phyloP scores from a whole-genome alignment of 2,113 vertebrate species.

The Lamprotornis superbus region DNA sequence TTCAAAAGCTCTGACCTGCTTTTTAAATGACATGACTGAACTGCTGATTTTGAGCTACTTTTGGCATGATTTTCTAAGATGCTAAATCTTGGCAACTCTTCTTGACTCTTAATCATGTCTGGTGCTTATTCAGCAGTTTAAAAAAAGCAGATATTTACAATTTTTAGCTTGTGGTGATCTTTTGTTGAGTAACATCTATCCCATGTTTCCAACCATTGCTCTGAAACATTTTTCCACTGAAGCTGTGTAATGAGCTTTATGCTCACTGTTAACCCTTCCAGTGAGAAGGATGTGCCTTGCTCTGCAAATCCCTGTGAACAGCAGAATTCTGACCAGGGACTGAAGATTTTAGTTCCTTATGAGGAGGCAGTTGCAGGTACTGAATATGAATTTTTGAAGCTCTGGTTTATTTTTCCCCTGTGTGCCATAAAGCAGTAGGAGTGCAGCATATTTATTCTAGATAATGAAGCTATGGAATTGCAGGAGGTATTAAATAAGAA shows the following conservation, averaged over 20 bases:
- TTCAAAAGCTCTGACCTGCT: neutral
- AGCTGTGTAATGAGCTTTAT: neutral
- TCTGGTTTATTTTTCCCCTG: neutral
- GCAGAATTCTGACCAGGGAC: neutral
- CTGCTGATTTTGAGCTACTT: neutral
- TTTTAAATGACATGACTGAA: neutral
- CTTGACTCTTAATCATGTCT: neutral
- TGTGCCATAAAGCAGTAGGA: neutral
- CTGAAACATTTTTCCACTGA: neutral
- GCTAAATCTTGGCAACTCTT: neutral
- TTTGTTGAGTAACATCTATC: neutral
- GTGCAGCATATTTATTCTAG: slow-evolving; percentile 12
- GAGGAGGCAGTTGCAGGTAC: neutral
- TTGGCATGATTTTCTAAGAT: neutral
- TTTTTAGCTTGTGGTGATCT: neutral
- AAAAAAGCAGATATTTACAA: neutral
- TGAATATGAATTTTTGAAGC: slow-evolving; percentile 3
- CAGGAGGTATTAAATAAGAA: slow-evolving; percentile 18
- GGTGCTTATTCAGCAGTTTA: neutral
- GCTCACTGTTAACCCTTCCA: neutral
- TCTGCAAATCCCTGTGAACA: neutral
- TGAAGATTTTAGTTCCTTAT: neutral
- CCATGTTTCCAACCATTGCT: neutral
- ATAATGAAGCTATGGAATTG: slow-evolving; percentile 24
- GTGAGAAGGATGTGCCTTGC: neutral